Base-by-base conservation (phyloP, 2,888 invertebrate species). In the Euclidia mi region DNA sequence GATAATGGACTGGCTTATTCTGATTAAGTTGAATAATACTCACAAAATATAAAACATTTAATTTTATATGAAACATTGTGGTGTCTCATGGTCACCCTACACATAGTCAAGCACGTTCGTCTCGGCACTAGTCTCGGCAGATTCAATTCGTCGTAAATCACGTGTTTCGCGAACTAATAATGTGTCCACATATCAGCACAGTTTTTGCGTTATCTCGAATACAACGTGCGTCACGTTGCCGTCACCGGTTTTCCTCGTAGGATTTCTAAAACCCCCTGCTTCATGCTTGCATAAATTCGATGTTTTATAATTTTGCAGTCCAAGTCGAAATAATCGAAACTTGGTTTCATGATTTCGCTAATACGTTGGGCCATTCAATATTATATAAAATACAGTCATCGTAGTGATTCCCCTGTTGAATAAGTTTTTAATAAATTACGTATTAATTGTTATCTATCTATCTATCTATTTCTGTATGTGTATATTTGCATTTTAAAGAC, bases 41-140 rank as follows among this genome's bases (percentile, higher is more conserved):
- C 4, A 25, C 4, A 15, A 41, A 41, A 14, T 28, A 10, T 14
- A 44, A 44, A 32, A 44, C 9, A 11, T 34, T 14, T 7, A n/a
- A 2, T 34, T n/a, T 1, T 18, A 14, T 25, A 14, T 25, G 1
- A 4, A 18, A 6, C 28, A 25, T 25, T n/a, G 2, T 0, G 12
- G 15, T 2, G 48, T 9, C 44, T 25, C 34, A 40, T 76, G 64
- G 78, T 62, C 56, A 70, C 65, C 68, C 68, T 78, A 71, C 61
- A 55, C 50, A 68, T 75, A 50, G 72, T 53, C 51, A 50, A 34
- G 28, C n/a, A n/a, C n/a, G n/a, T n/a, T n/a, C n/a, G n/a, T n/a
- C n/a, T n/a, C n/a, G n/a, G n/a, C n/a, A n/a, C n/a, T n/a, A n/a
- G 53, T 40, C 44, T 56, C 20, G 45, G 0, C 51, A 20, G 48